A percentile compares a stretch with the other conserved stretches of the same genome.
Evolutionary conservation across 2,797 vertebrate genomes (phyloP).

Genomic region (Decapterus maruadsi): DNA sequence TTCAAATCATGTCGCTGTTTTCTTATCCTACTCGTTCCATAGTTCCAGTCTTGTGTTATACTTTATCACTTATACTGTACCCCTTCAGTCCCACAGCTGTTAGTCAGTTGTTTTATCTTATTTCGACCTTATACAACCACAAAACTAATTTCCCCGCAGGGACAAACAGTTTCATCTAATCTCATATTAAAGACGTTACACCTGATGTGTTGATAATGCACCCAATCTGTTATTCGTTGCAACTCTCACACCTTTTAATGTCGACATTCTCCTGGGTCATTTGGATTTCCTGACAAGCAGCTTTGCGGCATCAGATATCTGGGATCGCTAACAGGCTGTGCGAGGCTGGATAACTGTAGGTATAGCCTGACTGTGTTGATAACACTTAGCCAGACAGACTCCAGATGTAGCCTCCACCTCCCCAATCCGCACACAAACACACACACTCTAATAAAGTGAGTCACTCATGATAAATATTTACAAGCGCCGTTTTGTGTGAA

Average conservation of each 20-base stretch:
- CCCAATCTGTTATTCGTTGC: neutral
- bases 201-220: neutral
- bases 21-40: neutral
- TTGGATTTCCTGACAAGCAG: slow-evolving; percentile 2
- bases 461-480: slow-evolving; percentile 56
- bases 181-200: slow-evolving; percentile 2
- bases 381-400: slow-evolving; percentile 17
- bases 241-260: neutral
- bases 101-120: neutral
- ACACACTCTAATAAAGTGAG: slow-evolving; percentile 48
- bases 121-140: neutral
- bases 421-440: neutral
- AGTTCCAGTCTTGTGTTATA: neutral
- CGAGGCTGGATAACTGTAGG: slow-evolving; percentile 18
- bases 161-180: slow-evolving; percentile 7
- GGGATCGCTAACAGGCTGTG: neutral
- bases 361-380: slow-evolving; percentile 1
- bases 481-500: slow-evolving; percentile 22
- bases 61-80: too few relatives aligned
- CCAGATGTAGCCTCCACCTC: slow-evolving; percentile 31
- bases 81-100: too few relatives aligned
- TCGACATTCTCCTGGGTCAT: neutral
- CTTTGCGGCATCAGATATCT: slow-evolving; percentile 4
- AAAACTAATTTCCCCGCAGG: neutral
- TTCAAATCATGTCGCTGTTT: neutral